A percentile compares a stretch with the other conserved stretches of the same genome.
These are phyloP conservation scores for Buphagus erythrorhynchus DNA, from an alignment of 2,797 vertebrate genomes.

Conservation along the genomic window DNA sequence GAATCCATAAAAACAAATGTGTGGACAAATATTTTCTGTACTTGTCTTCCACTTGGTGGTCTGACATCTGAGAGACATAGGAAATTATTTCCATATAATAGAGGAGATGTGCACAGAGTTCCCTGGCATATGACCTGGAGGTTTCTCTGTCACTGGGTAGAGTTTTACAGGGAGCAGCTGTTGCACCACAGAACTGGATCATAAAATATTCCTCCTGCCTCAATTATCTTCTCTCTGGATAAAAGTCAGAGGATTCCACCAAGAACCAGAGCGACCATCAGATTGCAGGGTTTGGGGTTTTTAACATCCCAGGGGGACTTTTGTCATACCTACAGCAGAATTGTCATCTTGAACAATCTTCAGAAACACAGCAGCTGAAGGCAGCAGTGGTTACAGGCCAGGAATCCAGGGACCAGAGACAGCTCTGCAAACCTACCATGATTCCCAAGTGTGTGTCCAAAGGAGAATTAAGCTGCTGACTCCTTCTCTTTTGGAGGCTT, in stretches of 20 bases:
- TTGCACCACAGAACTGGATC: background rate
- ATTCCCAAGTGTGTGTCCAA: background rate
- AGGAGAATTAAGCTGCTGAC: background rate
- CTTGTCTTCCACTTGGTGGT: background rate
- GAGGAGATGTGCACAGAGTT: background rate
- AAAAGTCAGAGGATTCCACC: background rate
- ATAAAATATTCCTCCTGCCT: background rate
- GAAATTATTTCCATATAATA: constrained; percentile 25
- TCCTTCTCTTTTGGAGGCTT: background rate
- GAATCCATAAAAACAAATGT: constrained; percentile 11
- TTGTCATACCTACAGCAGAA: background rate
- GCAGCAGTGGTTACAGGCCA: background rate
- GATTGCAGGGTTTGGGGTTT: background rate
- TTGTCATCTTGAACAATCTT: background rate
- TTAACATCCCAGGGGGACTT: background rate
- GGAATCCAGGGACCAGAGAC: background rate
- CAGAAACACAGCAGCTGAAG: background rate
- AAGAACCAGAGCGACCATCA: background rate
- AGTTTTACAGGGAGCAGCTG: constrained; percentile 6
- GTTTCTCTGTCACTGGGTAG: background rate
- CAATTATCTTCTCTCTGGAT: background rate
- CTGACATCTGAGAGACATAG: constrained; percentile 19
- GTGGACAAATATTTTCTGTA: constrained; percentile 32
- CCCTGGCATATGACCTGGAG: background rate
- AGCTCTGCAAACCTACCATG: background rate